Base-by-base conservation (phyloP, 2,113 vertebrate genomes). In the Tachycineta bicolor region DNA sequence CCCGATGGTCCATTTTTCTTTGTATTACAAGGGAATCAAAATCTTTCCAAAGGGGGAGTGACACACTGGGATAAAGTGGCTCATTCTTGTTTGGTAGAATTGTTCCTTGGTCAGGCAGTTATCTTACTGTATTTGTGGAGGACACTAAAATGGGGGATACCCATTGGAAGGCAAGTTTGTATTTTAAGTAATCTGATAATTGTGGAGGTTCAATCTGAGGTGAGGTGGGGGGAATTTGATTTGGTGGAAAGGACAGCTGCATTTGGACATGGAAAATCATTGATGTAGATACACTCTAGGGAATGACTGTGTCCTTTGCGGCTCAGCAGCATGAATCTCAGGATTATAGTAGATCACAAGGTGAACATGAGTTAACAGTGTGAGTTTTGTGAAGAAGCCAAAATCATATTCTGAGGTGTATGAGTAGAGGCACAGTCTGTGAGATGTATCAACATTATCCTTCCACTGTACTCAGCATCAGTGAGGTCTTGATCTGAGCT, bases 311-410 rank as follows among this genome's bases (percentile, higher is more conserved):
- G 21, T 78, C 58, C 52, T 81, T 78, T 87, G 63, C 0, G 0
- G 69, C 81, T 83, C 64, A 91, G 77, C 55, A 68, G 39, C 34
- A 28, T 34, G 52, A 63, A 55, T 89, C 44, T 63, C 43, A 75
- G 76, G 55, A 89, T 96, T 96, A 81, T 39, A 74, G 63, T 6
- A 47, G 23, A 95, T 87, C 89, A 91, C 71, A 77, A 70, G 83
- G 49, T 81, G 60, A 83, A 50, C 56, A 15, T 89, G 83, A 82
- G 73, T 82, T 89, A 95, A 80, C 76, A 63, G 63, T 43, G 25
- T 47, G 90, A 74, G 47, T 78, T 84, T 75, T 93, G 65, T 70
- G 87, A 74, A 60, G 41, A 75, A 75, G 55, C 59, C 68, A 91
- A 83, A 84, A 87, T 68, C 14, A 4, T 63, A 41, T 75, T 78